phyloP scores from a whole-genome alignment of 1,140 invertebrate genomes.

The Drosophila paulistorum region DNA sequence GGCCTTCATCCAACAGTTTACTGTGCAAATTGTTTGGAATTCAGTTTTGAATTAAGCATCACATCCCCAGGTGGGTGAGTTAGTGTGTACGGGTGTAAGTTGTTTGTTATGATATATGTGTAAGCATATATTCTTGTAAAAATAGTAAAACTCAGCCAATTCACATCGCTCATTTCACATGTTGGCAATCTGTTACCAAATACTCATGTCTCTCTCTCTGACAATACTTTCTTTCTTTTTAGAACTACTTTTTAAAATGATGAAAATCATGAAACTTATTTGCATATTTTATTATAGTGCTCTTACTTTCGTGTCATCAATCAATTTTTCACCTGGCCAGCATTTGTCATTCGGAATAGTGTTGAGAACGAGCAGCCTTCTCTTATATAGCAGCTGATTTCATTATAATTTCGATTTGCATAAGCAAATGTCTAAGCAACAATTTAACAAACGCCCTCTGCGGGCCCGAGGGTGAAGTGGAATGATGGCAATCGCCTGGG shows the following conservation, averaged over 20 bases:
- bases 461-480: neutral
- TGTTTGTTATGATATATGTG: conserved; percentile 38
- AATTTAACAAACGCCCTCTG: conserved; percentile 42
- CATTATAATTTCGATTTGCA: conserved; percentile 81
- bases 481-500: conserved; percentile 34
- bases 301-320: conserved; percentile 18
- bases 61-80: neutral
- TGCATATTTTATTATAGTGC: neutral
- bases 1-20: conserved; percentile 60
- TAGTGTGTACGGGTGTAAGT: conserved; percentile 21
- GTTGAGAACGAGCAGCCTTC: neutral
- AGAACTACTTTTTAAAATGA: conserved; percentile 29
- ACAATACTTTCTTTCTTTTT: conserved; percentile 21
- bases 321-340: conserved; percentile 31
- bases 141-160: conserved; percentile 29
- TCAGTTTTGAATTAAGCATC: conserved; percentile 68
- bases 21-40: conserved; percentile 77
- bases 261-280: conserved; percentile 16
- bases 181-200: conserved; percentile 12
- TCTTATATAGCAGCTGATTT: conserved; percentile 69
- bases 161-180: conserved; percentile 30
- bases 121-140: conserved; percentile 35
- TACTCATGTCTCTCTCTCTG: too few species aligned
- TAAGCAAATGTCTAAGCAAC: conserved; percentile 74
- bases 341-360: conserved; percentile 20